Evolutionary conservation across 2,797 vertebrate genomes (phyloP).

Genomic region (Siniperca scherzeri): DNA sequence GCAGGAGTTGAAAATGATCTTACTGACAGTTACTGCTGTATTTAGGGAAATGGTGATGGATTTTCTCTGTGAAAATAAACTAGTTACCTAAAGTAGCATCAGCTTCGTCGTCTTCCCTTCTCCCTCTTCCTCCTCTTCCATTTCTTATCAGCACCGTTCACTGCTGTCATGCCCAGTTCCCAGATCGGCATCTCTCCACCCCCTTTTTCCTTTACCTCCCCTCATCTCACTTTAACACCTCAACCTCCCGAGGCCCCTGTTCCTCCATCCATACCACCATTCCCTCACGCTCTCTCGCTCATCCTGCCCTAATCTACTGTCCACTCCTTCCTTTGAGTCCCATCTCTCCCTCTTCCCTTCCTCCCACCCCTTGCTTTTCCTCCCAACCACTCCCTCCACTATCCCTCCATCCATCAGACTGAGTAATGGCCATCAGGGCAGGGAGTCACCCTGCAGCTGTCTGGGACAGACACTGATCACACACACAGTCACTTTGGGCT

Average conservation of each 20-base stretch:
- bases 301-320: slow-evolving; percentile 68
- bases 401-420: slow-evolving; percentile 81
- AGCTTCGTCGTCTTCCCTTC: slow-evolving; percentile 50
- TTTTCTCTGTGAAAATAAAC: slow-evolving; percentile 70
- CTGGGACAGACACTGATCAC: slow-evolving; percentile 81
- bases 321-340: slow-evolving; percentile 59
- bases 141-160: slow-evolving; percentile 62
- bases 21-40: slow-evolving; percentile 55
- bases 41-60: slow-evolving; percentile 65
- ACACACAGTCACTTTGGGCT: slow-evolving; percentile 79
- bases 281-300: slow-evolving; percentile 56
- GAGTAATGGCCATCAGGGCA: slow-evolving; percentile 81
- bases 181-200: slow-evolving; percentile 54
- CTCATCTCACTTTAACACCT: slow-evolving; percentile 74
- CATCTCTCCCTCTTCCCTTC: slow-evolving; percentile 50
- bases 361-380: slow-evolving; percentile 41
- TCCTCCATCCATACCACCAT: slow-evolving; percentile 42
- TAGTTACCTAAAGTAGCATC: slow-evolving; percentile 71
- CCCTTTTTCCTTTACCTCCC: slow-evolving; percentile 34
- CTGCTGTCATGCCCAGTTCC: slow-evolving; percentile 53
- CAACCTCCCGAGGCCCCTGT: slow-evolving; percentile 61
- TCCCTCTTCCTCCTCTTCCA: slow-evolving; percentile 47
- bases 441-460: slow-evolving; percentile 82
- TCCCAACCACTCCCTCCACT: slow-evolving; percentile 53
- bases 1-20: slow-evolving; percentile 54